Percentiles rank a stretch among this genome's conserved stretches.
Conservation (phyloP, 2,797 vertebrate genomes). For the Ara ararauna region DNA sequence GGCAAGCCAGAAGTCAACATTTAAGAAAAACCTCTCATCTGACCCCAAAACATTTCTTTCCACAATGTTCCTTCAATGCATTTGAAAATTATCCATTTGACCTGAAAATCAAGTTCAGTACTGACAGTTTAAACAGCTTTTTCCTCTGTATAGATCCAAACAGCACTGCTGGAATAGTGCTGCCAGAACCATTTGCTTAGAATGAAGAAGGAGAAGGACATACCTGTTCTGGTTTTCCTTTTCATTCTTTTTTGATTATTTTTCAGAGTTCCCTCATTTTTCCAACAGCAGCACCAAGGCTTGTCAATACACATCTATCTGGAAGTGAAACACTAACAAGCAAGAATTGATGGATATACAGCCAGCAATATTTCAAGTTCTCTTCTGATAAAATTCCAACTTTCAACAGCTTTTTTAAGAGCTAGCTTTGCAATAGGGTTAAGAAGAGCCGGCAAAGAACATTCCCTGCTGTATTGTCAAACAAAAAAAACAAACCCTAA, state of each 20-base stretch:
- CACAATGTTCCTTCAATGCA: background rate
- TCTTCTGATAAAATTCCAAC: slow-evolving; percentile 22
- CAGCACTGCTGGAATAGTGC: background rate
- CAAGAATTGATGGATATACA: background rate
- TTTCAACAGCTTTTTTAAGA: slow-evolving; percentile 13
- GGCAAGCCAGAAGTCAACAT: background rate
- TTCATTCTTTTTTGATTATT: background rate
- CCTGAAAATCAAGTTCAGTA: background rate
- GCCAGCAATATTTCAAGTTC: slow-evolving; percentile 7
- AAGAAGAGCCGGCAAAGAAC: background rate
- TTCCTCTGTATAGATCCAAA: background rate
- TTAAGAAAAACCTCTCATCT: background rate
- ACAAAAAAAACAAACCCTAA: background rate
- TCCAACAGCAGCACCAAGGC: background rate
- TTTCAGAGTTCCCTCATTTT: slow-evolving; percentile 1
- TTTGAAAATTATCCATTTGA: background rate
- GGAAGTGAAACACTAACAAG: background rate
- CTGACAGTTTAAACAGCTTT: background rate
- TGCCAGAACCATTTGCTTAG: background rate
- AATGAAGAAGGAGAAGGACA: background rate
- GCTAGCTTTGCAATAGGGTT: background rate
- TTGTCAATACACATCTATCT: slow-evolving; percentile 14
- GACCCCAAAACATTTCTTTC: background rate
- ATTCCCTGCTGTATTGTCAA: background rate
- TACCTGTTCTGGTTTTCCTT: background rate